A percentile compares a stretch with the other conserved stretches of the same genome.
These are phyloP conservation scores for Polypterus bichir DNA, from an alignment of 2,113 vertebrate species.

Conservation along the genomic window DNA sequence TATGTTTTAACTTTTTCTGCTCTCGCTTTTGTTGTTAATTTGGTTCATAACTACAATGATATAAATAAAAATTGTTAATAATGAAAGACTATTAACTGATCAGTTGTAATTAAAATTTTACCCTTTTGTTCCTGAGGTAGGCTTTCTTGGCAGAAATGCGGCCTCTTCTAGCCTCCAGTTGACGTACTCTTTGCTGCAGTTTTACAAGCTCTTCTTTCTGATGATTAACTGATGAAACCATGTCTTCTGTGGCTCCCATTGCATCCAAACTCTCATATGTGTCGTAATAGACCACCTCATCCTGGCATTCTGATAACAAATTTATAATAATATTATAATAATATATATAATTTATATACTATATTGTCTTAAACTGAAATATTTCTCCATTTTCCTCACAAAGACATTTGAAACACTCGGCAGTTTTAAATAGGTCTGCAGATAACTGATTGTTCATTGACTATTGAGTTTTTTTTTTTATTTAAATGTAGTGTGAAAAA, in stretches of 20 bases:
- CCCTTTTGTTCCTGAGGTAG: conserved; percentile 99
- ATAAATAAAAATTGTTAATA: not conserved
- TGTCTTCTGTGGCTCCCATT: conserved; percentile 72
- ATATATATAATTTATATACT: no score
- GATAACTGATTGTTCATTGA: no score
- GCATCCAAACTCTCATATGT: conserved; percentile 92
- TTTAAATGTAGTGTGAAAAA: no score
- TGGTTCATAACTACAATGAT: not conserved
- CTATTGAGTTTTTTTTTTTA: no score
- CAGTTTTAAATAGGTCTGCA: no score
- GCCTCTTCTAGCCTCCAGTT: conserved; percentile 83
- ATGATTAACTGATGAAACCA: conserved; percentile 41
- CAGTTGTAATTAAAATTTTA: conserved; percentile 19
- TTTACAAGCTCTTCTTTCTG: conserved; percentile 68
- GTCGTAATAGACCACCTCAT: conserved; percentile 94
- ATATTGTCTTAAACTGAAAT: no score
- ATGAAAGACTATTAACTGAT: conserved; percentile 6
- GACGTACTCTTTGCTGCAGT: conserved; percentile 79
- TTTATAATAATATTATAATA: no score
- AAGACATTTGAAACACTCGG: no score
- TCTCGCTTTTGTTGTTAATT: not conserved
- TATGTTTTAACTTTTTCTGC: no score
- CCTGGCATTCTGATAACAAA: conserved; percentile 47
- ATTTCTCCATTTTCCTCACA: no score
- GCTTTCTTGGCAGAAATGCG: conserved; percentile 94